Conservation (phyloP, 2,888 invertebrate genomes). For the Rotaria socialis region DNA sequence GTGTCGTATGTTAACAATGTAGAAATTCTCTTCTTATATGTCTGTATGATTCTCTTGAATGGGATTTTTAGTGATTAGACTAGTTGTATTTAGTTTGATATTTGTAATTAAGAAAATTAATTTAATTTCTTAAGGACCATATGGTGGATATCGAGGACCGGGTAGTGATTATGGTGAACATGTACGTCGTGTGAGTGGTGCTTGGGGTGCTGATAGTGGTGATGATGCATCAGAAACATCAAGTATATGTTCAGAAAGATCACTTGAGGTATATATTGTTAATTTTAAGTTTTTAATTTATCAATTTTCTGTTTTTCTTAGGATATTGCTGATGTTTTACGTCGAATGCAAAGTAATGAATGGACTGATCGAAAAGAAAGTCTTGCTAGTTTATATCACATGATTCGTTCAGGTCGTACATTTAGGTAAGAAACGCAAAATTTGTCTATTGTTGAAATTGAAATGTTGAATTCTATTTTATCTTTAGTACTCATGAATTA, state of each 20-base stretch:
- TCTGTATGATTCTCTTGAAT: neutral
- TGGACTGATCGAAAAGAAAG: slow-evolving; percentile 95
- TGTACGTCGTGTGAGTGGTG: slow-evolving; percentile 15
- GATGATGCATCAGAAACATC: slow-evolving; percentile 73
- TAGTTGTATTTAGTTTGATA: neutral
- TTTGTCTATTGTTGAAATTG: no score
- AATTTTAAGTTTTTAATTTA: slow-evolving; percentile 3
- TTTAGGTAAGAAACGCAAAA: slow-evolving; percentile 52
- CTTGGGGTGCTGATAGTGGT: slow-evolving; percentile 53
- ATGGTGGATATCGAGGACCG: slow-evolving; percentile 71
- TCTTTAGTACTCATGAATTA: slow-evolving; percentile 65
- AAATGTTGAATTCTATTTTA: slow-evolving; percentile 43
- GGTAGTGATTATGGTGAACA: slow-evolving; percentile 24
- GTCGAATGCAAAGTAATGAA: slow-evolving; percentile 78
- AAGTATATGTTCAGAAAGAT: slow-evolving; percentile 85
- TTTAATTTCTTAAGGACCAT: slow-evolving; percentile 61
- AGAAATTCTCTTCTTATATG: neutral
- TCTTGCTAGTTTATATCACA: slow-evolving; percentile 72
- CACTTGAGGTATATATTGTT: slow-evolving; percentile 64
- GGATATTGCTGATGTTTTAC: slow-evolving; percentile 79
- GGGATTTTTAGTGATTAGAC: neutral
- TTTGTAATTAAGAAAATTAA: neutral
- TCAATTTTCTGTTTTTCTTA: slow-evolving; percentile 58
- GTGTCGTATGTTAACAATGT: neutral
- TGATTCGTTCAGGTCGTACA: slow-evolving; percentile 64